Conservation (phyloP, 2,797 vertebrate genomes). For the Holocentrus rufus region DNA sequence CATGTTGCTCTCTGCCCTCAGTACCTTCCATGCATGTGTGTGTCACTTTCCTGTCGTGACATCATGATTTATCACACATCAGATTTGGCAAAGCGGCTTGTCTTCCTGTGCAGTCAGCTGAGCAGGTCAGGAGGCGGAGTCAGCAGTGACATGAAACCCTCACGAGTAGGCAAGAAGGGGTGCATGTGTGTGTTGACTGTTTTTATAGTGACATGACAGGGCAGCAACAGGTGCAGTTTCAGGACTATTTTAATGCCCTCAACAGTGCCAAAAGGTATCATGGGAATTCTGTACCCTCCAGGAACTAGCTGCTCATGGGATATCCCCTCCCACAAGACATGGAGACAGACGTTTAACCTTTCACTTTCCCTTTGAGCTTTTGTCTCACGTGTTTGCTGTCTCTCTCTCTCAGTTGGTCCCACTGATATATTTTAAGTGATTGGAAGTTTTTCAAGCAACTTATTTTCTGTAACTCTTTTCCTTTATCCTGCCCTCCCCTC, state of each 20-base stretch:
- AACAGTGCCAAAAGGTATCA: conserved; percentile 52
- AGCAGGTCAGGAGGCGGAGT: conserved; percentile 20
- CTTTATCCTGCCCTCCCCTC: conserved; percentile 37
- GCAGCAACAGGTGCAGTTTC: conserved; percentile 70
- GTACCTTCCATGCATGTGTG: not conserved
- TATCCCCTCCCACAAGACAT: not conserved
- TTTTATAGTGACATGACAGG: conserved; percentile 53
- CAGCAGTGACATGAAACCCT: not conserved
- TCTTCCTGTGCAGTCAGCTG: conserved; percentile 48
- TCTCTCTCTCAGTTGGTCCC: not conserved
- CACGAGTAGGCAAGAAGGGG: conserved; percentile 9
- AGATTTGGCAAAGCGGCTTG: conserved; percentile 15
- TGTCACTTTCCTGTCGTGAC: conserved; percentile 23
- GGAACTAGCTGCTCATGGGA: conserved; percentile 27
- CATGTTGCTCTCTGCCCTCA: not conserved
- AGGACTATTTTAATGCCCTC: conserved; percentile 71
- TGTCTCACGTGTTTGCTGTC: not conserved
- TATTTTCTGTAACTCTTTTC: too few species aligned
- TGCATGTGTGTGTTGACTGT: conserved; percentile 6
- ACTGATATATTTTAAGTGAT: not conserved
- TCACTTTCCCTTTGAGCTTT: not conserved
- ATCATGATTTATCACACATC: conserved; percentile 36
- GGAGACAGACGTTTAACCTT: not conserved
- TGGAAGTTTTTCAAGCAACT: not conserved
- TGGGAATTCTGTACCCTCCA: conserved; percentile 39